Evolutionary conservation across 2,113 vertebrate species (phyloP), one percentile per base, ranked within the genome.

Genomic region (Rhodinocichla rosea): DNA sequence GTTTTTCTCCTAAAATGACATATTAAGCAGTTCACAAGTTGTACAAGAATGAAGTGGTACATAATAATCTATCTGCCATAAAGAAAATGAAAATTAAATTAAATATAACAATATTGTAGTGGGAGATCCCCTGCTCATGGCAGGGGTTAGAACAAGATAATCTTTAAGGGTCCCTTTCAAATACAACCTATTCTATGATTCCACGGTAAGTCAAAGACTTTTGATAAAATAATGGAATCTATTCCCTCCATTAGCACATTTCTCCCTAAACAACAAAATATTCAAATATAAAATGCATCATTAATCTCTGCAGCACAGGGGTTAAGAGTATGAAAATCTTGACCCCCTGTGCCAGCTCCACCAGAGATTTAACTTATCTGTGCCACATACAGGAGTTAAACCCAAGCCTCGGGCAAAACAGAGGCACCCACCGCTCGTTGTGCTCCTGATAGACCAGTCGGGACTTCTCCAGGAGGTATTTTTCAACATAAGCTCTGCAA

Each of bases 401-500:
- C 26, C 30, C 47, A 74, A 83, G 42, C 13, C 26, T 20, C 8
- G 44, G 70, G 75, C 32, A 74, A 52, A 57, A 57, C 5, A 32
- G 3, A 59, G 57, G 67, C 35, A 89, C 93, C 68, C 98, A 99
- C 99, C 99, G 96, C 95, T 99, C 99, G 59, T 99, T 99, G 98
- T 99, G 99, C 95, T 99, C 99, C 97, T 99, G 99, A 97, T 99
- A 99, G 92, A 99, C 99, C 42, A 99, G 98, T 82, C 99, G 98
- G 3, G 99, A 99, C 96, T 99, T 99, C 98, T 99, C 99, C 95
- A 99, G 97, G 32, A 99, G 98, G 94, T 99, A 99, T 91, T 99
- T 99, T 95, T 99, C 99, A 96, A 99, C 99, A 64, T 99, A 99
- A 12, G 99, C 99, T 75, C 99, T 99, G 97, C 16, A 98, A 98